phyloP scores from a whole-genome alignment of 2,113 vertebrate genomes.

The Peromyscus leucopus region DNA sequence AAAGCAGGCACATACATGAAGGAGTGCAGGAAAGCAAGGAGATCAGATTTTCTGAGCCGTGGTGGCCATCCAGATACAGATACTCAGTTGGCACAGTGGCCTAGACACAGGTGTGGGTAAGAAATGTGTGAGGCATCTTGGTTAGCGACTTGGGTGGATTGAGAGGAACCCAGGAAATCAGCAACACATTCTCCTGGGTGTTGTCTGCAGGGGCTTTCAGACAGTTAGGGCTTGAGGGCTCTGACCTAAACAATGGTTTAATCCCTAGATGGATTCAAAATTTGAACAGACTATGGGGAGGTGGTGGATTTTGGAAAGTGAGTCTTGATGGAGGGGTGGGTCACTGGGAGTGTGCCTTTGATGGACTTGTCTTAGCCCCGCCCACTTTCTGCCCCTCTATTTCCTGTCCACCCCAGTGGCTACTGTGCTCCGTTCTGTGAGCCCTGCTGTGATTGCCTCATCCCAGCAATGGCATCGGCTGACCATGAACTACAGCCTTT shows the following conservation, averaged over 20 bases:
- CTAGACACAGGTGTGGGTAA: not conserved
- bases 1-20: not conserved
- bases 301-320: not conserved
- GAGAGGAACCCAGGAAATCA: not conserved
- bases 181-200: not conserved
- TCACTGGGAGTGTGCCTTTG: not conserved
- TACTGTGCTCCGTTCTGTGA: too few relatives aligned
- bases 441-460: not conserved
- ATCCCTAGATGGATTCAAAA: not conserved
- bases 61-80: not conserved
- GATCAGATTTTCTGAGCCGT: not conserved
- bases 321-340: not conserved
- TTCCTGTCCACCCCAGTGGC: too few relatives aligned
- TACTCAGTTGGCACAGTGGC: not conserved
- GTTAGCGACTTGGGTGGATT: not conserved
- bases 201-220: not conserved
- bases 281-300: not conserved
- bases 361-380: not conserved
- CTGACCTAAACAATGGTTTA: not conserved
- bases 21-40: not conserved
- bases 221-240: not conserved
- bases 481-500: not conserved
- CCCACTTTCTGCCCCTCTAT: too few relatives aligned
- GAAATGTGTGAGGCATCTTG: not conserved
- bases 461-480: not conserved